phyloP scores from a whole-genome alignment of 2,888 invertebrate genomes.

The Drosophila bunnanda region DNA sequence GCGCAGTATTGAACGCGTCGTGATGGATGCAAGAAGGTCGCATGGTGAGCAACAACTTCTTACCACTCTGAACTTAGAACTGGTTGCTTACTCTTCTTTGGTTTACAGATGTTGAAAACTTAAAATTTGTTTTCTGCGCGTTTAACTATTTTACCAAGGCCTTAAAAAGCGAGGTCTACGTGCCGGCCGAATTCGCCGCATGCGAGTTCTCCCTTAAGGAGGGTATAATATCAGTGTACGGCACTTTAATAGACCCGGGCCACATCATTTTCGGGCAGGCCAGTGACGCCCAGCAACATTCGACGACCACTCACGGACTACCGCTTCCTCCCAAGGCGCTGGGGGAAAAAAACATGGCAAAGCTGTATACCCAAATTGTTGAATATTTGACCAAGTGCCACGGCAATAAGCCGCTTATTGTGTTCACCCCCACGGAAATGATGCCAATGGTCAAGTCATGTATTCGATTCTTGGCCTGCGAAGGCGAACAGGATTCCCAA shows the following conservation, averaged over 20 bases:
- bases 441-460: slow-evolving; percentile 81
- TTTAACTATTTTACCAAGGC: slow-evolving; percentile 82
- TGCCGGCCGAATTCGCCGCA: slow-evolving; percentile 86
- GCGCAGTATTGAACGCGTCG: slow-evolving; percentile 71
- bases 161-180: slow-evolving; percentile 72
- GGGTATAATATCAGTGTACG: slow-evolving; percentile 84
- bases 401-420: slow-evolving; percentile 78
- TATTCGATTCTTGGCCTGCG: slow-evolving; percentile 70
- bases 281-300: slow-evolving; percentile 84
- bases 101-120: slow-evolving; percentile 71
- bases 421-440: slow-evolving; percentile 83
- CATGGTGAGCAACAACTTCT: slow-evolving; percentile 57
- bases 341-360: slow-evolving; percentile 74
- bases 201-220: slow-evolving; percentile 85
- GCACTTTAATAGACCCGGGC: slow-evolving; percentile 84
- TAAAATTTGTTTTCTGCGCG: slow-evolving; percentile 76
- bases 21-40: slow-evolving; percentile 57
- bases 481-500: slow-evolving; percentile 55
- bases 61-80: neutral
- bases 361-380: slow-evolving; percentile 84
- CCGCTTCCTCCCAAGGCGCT: slow-evolving; percentile 84
- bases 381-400: slow-evolving; percentile 80
- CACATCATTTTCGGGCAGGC: slow-evolving; percentile 84
- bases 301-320: slow-evolving; percentile 85
- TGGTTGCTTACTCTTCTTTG: neutral